Conservation (phyloP, 2,797 vertebrate species). For the Rhyacichthys aspro region DNA sequence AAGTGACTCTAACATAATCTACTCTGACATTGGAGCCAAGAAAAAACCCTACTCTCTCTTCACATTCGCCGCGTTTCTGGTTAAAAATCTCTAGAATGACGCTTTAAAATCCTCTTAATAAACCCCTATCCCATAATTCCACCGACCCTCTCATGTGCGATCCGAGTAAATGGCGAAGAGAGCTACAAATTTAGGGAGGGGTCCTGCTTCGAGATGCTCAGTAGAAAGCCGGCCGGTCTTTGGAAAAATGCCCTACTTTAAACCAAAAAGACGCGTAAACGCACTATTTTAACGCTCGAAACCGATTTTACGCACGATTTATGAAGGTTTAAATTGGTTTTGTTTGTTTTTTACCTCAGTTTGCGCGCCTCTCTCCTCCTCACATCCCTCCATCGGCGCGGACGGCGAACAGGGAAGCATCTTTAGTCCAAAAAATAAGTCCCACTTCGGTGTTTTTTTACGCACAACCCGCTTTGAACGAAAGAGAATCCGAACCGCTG, state of each 20-base stretch:
- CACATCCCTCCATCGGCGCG: constrained; percentile 76
- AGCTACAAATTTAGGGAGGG: constrained; percentile 66
- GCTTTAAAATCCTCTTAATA: too few species aligned
- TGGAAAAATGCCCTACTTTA: constrained; percentile 19
- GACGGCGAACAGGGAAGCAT: constrained; percentile 73
- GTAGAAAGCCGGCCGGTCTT: constrained; percentile 51
- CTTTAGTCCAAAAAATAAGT: background rate
- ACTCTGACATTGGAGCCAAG: too few species aligned
- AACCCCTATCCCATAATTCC: too few species aligned
- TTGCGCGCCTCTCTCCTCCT: constrained; percentile 65
- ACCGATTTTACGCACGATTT: background rate
- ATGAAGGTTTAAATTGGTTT: background rate
- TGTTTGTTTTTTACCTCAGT: constrained; percentile 71
- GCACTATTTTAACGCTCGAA: accelerated
- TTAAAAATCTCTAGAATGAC: too few species aligned
- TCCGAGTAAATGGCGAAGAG: constrained; percentile 17
- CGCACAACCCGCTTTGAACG: accelerated
- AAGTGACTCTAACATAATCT: too few species aligned
- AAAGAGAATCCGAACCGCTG: background rate
- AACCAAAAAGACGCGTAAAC: background rate
- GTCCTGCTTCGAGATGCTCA: constrained; percentile 50
- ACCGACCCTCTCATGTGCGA: background rate
- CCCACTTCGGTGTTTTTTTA: background rate
- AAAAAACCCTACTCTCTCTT: too few species aligned
- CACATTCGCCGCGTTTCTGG: too few species aligned